Conservation (phyloP, 92 coral and sea anemone species). For the Parazoanthus atlanticus region DNA sequence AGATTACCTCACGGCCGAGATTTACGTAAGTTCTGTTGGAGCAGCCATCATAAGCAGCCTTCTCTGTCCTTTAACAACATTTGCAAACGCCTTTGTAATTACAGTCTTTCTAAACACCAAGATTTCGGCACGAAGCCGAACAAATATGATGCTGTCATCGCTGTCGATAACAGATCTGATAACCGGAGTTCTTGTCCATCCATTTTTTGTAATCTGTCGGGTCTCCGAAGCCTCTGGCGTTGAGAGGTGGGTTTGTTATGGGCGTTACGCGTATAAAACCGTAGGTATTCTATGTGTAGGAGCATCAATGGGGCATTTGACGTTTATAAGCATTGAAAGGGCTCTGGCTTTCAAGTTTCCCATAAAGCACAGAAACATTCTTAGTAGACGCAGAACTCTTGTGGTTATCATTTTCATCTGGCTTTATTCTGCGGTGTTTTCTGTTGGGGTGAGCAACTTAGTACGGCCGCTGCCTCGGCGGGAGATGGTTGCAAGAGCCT, state of each 20-base stretch:
- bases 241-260: conserved; percentile 7
- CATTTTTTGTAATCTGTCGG: conserved; percentile 2
- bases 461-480: conserved; percentile 21
- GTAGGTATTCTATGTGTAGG: not conserved
- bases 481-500: not conserved
- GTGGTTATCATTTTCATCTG: not conserved
- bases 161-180: conserved; percentile 33
- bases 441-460: not conserved
- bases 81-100: conserved; percentile 10
- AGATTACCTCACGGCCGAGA: not conserved
- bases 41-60: not conserved
- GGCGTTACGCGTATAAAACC: conserved; percentile 6
- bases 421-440: not conserved
- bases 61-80: not conserved
- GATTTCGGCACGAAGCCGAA: not conserved
- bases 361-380: not conserved
- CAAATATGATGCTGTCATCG: conserved; percentile 6
- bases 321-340: conserved; percentile 35
- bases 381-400: not conserved
- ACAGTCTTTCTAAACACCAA: not conserved
- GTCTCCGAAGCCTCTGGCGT: conserved; percentile 8
- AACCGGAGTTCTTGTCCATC: not conserved
- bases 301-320: conserved; percentile 20
- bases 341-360: conserved; percentile 2
- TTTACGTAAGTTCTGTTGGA: conserved; percentile 3